Conservation (phyloP, 2,113 vertebrate genomes). For the Tetrao urogallus region DNA sequence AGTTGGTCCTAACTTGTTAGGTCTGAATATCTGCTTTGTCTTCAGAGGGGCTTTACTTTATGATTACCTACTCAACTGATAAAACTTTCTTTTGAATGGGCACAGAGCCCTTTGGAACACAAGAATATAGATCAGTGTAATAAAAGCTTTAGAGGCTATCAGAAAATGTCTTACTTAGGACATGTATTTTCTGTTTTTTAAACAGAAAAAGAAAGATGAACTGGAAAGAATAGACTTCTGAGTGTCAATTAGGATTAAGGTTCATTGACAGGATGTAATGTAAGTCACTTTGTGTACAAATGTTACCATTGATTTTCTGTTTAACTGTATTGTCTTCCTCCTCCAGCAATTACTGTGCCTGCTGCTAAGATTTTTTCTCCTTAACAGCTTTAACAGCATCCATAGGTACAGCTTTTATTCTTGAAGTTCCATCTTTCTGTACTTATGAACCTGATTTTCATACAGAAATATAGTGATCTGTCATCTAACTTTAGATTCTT, state of each 20-base stretch:
- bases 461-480: not conserved
- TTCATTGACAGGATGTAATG: conserved; percentile 8
- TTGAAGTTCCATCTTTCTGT: not conserved
- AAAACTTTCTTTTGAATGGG: not conserved
- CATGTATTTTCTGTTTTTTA: not conserved
- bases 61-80: not conserved
- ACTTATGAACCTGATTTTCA: not conserved
- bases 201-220: not conserved
- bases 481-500: not conserved
- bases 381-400: not conserved
- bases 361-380: not conserved
- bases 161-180: not conserved
- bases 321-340: conserved; percentile 14
- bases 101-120: not conserved
- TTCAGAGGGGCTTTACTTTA: not conserved
- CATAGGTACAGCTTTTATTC: not conserved
- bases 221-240: not conserved
- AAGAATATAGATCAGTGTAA: not conserved
- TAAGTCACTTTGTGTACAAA: conserved; percentile 37
- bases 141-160: not conserved
- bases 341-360: not conserved
- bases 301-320: conserved; percentile 41
- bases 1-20: not conserved
- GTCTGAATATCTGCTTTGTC: not conserved
- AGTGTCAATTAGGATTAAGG: conserved; percentile 1